A percentile compares a stretch with the other conserved stretches of the same genome.
These are phyloP conservation scores for Tachyglossus aculeatus DNA, from an alignment of 2,797 vertebrate species.

Conservation along the genomic window DNA sequence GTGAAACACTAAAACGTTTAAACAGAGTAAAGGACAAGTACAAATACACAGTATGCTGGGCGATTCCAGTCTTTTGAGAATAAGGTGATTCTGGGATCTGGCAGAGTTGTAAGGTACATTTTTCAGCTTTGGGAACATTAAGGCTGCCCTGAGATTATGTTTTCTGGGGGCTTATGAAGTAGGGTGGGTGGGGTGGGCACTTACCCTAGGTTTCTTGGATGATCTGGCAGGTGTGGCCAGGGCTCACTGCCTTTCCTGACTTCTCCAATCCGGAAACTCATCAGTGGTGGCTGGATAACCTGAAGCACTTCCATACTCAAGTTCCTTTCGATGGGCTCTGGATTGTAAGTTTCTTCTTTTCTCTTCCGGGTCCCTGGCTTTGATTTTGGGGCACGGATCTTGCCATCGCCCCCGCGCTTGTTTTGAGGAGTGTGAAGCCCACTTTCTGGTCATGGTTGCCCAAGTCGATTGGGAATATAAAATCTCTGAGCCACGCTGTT, in stretches of 20 bases:
- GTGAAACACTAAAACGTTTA: too few species aligned
- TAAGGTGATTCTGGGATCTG: too few species aligned
- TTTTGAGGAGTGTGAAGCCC: too few species aligned
- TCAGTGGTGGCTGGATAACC: conserved; percentile 89
- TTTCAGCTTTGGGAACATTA: too few species aligned
- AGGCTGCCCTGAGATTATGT: neutral
- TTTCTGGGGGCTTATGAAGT: neutral
- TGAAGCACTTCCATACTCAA: conserved; percentile 76
- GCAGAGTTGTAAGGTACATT: too few species aligned
- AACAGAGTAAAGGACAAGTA: too few species aligned
- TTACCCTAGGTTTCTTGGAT: neutral
- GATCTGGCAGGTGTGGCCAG: conserved; percentile 85
- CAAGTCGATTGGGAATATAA: too few species aligned
- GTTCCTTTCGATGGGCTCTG: conserved; percentile 87
- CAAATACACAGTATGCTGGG: too few species aligned
- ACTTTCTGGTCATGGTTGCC: too few species aligned
- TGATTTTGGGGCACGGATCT: neutral
- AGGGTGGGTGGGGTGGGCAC: neutral
- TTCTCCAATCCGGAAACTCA: conserved; percentile 82
- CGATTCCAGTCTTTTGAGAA: too few species aligned
- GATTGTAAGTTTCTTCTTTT: conserved; percentile 81
- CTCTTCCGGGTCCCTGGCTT: neutral
- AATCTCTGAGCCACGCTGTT: too few species aligned
- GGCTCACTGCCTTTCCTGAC: conserved; percentile 84
- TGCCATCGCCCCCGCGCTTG: neutral